Conservation (phyloP, 35 echinoderm and acorn worm genomes). For the Holothuria glaberrima region DNA sequence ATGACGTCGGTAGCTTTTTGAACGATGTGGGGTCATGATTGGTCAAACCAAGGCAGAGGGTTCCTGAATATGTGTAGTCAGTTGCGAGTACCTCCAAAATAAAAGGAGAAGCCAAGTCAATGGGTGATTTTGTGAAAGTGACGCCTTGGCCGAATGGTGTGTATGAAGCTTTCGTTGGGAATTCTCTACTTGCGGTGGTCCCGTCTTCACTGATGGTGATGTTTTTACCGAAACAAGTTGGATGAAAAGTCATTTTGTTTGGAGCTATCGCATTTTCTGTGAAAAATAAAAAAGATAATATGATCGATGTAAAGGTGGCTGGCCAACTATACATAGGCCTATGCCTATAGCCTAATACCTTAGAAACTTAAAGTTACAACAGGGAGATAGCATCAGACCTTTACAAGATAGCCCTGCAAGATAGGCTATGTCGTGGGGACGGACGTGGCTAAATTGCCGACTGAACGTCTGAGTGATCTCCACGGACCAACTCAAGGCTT, state of each 20-base stretch:
- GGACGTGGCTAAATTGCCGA: too few relatives aligned
- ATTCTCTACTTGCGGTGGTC: constrained; percentile 28
- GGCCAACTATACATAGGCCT: too few relatives aligned
- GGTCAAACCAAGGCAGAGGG: constrained; percentile 38
- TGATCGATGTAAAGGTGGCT: too few relatives aligned
- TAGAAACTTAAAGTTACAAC: too few relatives aligned
- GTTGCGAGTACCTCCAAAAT: constrained; percentile 39
- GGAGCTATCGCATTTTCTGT: too few relatives aligned
- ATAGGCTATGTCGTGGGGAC: too few relatives aligned
- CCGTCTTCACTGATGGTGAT: constrained; percentile 41
- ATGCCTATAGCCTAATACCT: too few relatives aligned
- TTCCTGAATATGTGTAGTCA: constrained; percentile 26
- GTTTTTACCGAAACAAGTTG: constrained; percentile 45
- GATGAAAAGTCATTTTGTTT: constrained; percentile 23
- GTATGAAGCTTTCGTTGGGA: background rate
- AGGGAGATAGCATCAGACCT: too few relatives aligned
- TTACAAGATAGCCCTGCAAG: too few relatives aligned
- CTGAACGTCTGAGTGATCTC: too few relatives aligned
- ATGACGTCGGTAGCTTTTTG: constrained; percentile 28
- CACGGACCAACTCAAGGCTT: too few relatives aligned
- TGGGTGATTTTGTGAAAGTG: constrained; percentile 24
- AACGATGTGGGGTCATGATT: constrained; percentile 46
- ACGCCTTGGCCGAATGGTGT: constrained; percentile 33
- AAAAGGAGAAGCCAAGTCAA: background rate
- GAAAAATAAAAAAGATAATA: too few relatives aligned